A percentile compares a stretch with the other conserved stretches of the same genome.
phyloP scores from a whole-genome alignment of 2,113 vertebrate genomes.

The Morone chrysops region DNA sequence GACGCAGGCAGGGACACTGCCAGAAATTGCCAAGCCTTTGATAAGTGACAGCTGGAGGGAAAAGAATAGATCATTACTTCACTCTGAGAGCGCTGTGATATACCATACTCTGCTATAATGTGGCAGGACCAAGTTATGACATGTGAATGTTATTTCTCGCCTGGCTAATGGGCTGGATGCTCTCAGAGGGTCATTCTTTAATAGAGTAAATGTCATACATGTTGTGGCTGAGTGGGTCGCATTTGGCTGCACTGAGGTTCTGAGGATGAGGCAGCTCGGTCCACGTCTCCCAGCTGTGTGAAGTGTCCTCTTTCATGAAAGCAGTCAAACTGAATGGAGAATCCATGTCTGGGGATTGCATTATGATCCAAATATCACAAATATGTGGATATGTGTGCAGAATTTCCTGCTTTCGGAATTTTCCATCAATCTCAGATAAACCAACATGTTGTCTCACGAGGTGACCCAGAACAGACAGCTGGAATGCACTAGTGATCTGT shows the following conservation, averaged over 20 bases:
- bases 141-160: constrained; percentile 41
- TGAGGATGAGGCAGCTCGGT: constrained; percentile 6
- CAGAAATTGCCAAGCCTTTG: constrained; percentile 31
- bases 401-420: constrained; percentile 32
- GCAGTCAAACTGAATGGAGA: not conserved
- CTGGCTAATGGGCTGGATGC: constrained; percentile 43
- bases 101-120: constrained; percentile 6
- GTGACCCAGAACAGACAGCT: constrained; percentile 48
- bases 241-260: constrained; percentile 34
- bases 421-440: constrained; percentile 27
- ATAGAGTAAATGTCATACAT: constrained; percentile 44
- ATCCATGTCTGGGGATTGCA: constrained; percentile 1
- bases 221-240: constrained; percentile 37
- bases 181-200: constrained; percentile 45
- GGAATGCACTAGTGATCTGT: constrained; percentile 31
- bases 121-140: constrained; percentile 6
- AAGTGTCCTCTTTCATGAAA: constrained; percentile 6
- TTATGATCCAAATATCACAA: not conserved
- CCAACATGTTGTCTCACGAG: constrained; percentile 4
- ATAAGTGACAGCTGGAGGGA: constrained; percentile 39
- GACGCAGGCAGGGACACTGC: constrained; percentile 24
- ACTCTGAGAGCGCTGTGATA: not conserved
- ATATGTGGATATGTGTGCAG: not conserved
- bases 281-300: constrained; percentile 17
- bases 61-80: constrained; percentile 55